A percentile compares a stretch with the other conserved stretches of the same genome.
phyloP scores from a whole-genome alignment of 2,888 invertebrate genomes.

The Drosophila cognata region DNA sequence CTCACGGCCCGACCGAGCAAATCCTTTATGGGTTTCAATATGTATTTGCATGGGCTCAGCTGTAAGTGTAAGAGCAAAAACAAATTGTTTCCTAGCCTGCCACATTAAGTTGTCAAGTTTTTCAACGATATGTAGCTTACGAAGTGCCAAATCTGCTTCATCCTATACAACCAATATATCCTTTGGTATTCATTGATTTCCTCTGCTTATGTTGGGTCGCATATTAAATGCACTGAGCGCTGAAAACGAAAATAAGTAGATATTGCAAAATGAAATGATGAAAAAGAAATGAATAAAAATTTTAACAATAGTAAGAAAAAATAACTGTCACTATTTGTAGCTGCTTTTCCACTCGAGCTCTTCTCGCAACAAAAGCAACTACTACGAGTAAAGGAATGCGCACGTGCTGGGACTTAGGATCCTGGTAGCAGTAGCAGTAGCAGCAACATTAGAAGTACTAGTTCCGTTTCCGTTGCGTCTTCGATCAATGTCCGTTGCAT shows the following conservation, averaged over 20 bases:
- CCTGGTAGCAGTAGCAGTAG: constrained; percentile 30
- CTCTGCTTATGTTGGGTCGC: constrained; percentile 1
- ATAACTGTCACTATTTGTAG: constrained; percentile 59
- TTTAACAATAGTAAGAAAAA: constrained; percentile 13
- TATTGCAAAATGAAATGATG: constrained; percentile 32
- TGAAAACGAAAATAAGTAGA: constrained; percentile 37
- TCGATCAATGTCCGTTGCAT: constrained; percentile 44
- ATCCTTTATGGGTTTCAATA: constrained; percentile 69
- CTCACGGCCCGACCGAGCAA: constrained; percentile 47
- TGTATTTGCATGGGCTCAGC: constrained; percentile 69
- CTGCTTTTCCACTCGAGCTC: constrained; percentile 50
- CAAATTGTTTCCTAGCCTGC: constrained; percentile 65
- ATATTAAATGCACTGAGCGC: constrained; percentile 24
- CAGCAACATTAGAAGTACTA: constrained; percentile 30
- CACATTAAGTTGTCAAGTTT: constrained; percentile 72
- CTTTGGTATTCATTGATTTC: constrained; percentile 26
- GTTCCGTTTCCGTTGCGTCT: constrained; percentile 27
- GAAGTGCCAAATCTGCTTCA: constrained; percentile 20
- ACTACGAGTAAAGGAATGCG: constrained; percentile 25
- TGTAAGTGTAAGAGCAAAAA: constrained; percentile 54
- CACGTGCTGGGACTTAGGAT: constrained; percentile 71
- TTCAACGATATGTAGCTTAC: constrained; percentile 28
- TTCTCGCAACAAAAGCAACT: constrained; percentile 25
- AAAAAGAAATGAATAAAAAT: constrained; percentile 1
- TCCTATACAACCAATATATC: neutral